A percentile compares a stretch with the other conserved stretches of the same genome.
Evolutionary conservation across 2,113 vertebrate genomes (phyloP).

Genomic region (Siniperca knerii): DNA sequence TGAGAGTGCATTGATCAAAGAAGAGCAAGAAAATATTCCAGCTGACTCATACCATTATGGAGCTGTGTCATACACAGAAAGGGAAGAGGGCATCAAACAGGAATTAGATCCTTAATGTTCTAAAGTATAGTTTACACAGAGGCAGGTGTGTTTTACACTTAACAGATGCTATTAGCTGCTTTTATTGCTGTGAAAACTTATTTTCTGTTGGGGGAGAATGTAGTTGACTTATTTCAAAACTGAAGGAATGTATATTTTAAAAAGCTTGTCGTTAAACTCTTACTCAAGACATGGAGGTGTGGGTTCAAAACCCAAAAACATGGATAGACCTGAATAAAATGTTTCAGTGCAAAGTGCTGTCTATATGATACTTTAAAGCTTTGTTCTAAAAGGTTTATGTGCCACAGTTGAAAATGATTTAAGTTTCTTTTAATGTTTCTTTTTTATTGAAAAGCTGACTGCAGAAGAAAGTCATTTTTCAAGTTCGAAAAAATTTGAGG

Average conservation of each 20-base stretch:
- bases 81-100: conserved; percentile 10
- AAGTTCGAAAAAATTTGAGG: neutral
- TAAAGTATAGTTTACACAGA: neutral
- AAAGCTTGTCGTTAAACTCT: neutral
- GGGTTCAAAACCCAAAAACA: neutral
- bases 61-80: neutral
- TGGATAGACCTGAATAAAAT: neutral
- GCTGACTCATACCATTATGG: neutral
- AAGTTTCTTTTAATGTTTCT: neutral
- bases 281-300: neutral
- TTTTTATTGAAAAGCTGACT: neutral
- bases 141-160: neutral
- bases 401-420: neutral
- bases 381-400: neutral
- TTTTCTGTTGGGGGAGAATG: neutral
- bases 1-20: neutral
- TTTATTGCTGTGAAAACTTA: neutral
- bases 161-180: neutral
- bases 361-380: neutral
- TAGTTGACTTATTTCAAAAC: neutral
- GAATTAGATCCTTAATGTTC: neutral
- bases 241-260: neutral
- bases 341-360: neutral
- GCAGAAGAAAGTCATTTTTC: neutral
- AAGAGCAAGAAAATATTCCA: conserved; percentile 17